Percentiles rank a stretch among this genome's conserved stretches.
Conservation (phyloP, 2,888 invertebrate genomes). For the Dendrolimus houi region DNA sequence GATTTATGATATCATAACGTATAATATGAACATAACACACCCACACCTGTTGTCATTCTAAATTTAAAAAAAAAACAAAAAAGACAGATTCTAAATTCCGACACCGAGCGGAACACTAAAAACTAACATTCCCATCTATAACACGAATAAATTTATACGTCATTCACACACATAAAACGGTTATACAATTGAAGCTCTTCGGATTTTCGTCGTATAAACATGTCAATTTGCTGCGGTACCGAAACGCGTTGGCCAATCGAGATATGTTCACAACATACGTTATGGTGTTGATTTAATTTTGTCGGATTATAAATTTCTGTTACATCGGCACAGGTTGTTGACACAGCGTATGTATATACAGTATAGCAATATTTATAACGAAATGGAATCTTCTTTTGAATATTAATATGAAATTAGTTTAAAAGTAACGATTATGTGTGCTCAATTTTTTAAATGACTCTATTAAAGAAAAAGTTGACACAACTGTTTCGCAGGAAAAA, state of each 20-base stretch:
- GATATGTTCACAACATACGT: slow-evolving; percentile 32
- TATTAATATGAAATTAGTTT: too few relatives aligned
- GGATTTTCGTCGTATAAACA: slow-evolving; percentile 45
- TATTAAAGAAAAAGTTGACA: too few relatives aligned
- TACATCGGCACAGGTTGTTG: slow-evolving; percentile 14
- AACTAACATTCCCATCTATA: slow-evolving; percentile 25
- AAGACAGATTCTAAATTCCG: not conserved
- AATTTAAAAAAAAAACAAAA: not conserved
- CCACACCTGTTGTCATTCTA: not conserved
- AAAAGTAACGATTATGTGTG: too few relatives aligned
- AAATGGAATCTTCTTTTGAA: not conserved
- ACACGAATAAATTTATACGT: slow-evolving; percentile 34
- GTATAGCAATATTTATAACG: not conserved
- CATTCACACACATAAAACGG: slow-evolving; percentile 14
- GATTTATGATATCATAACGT: not conserved
- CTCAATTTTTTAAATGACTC: too few relatives aligned
- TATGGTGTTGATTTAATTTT: slow-evolving; percentile 48
- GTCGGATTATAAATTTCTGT: slow-evolving; percentile 51
- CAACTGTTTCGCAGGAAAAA: too few relatives aligned
- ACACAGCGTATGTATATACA: slow-evolving; percentile 14
- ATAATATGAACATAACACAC: not conserved
- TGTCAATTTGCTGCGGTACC: slow-evolving; percentile 40
- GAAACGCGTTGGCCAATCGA: slow-evolving; percentile 36
- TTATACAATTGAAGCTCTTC: slow-evolving; percentile 1
- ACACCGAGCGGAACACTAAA: slow-evolving; percentile 24